phyloP scores from a whole-genome alignment of 1,140 invertebrate species.

The Euwallacea fornicatus region DNA sequence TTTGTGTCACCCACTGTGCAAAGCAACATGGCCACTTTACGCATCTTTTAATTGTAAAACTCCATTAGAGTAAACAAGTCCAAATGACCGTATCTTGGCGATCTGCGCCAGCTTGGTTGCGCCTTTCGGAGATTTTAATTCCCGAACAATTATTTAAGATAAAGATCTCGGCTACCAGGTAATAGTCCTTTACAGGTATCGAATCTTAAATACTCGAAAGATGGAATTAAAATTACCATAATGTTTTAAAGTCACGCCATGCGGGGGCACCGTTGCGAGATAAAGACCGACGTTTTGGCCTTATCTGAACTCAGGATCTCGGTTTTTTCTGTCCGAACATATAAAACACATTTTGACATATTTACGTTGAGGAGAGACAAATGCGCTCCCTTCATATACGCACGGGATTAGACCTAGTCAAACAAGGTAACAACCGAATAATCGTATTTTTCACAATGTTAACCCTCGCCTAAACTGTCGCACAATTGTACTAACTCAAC shows the following conservation, averaged over 20 bases:
- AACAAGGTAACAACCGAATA: slow-evolving; percentile 32
- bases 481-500: slow-evolving; percentile 25
- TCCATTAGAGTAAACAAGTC: slow-evolving; percentile 7
- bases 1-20: no score
- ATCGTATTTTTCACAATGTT: slow-evolving; percentile 28
- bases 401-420: slow-evolving; percentile 21
- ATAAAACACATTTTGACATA: slow-evolving; percentile 1
- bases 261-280: slow-evolving; percentile 13
- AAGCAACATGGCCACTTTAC: no score
- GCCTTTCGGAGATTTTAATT: slow-evolving; percentile 24
- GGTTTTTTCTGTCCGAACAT: not conserved
- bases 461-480: slow-evolving; percentile 17
- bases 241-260: slow-evolving; percentile 29
- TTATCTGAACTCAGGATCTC: not conserved
- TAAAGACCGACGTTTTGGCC: not conserved
- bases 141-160: slow-evolving; percentile 28
- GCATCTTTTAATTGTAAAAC: slow-evolving; percentile 16
- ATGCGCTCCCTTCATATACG: not conserved
- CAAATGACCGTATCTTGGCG: slow-evolving; percentile 10
- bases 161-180: slow-evolving; percentile 25
- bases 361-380: not conserved
- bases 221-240: slow-evolving; percentile 32
- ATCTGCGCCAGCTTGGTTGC: slow-evolving; percentile 15
- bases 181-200: slow-evolving; percentile 23
- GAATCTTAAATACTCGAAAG: slow-evolving; percentile 28